A percentile compares a stretch with the other conserved stretches of the same genome.
Conservation (phyloP, 2,113 vertebrate species). For the Eublepharis macularius region DNA sequence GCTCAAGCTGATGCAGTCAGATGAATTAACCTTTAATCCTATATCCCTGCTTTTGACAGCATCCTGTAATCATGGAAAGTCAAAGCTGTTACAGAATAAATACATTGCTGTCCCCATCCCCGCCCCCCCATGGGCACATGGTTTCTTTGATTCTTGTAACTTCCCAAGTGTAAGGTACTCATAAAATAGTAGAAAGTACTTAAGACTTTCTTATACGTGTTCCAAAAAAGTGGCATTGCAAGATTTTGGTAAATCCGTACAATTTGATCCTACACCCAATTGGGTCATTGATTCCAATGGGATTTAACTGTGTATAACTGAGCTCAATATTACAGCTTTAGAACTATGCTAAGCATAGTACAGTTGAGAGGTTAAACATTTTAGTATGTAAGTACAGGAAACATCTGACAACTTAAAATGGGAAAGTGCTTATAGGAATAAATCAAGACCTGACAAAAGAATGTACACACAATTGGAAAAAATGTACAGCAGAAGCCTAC, state of each 20-base stretch:
- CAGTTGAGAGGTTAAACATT: slow-evolving; percentile 62
- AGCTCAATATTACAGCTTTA: neutral
- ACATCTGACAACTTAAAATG: slow-evolving; percentile 64
- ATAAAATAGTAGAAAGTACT: slow-evolving; percentile 14
- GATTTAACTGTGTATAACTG: neutral
- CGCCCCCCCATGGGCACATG: slow-evolving; percentile 21
- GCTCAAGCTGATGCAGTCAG: slow-evolving; percentile 45
- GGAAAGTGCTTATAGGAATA: slow-evolving; percentile 66
- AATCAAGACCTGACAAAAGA: slow-evolving; percentile 62
- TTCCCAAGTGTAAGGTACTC: slow-evolving; percentile 44
- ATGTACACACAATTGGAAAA: slow-evolving; percentile 62
- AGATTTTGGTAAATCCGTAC: slow-evolving; percentile 12
- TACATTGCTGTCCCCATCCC: slow-evolving; percentile 41
- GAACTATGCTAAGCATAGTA: slow-evolving; percentile 52
- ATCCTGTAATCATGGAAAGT: slow-evolving; percentile 49
- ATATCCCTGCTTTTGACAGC: slow-evolving; percentile 56
- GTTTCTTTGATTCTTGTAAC: slow-evolving; percentile 14
- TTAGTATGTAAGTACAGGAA: slow-evolving; percentile 73
- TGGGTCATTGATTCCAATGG: neutral
- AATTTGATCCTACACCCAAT: slow-evolving; percentile 10
- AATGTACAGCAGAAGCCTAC: slow-evolving; percentile 49
- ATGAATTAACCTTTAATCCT: slow-evolving; percentile 56
- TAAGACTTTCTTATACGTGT: neutral
- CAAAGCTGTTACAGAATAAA: slow-evolving; percentile 48
- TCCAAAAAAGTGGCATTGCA: slow-evolving; percentile 6